phyloP scores from a whole-genome alignment of 2,888 invertebrate species.

The Agrochola litura region DNA sequence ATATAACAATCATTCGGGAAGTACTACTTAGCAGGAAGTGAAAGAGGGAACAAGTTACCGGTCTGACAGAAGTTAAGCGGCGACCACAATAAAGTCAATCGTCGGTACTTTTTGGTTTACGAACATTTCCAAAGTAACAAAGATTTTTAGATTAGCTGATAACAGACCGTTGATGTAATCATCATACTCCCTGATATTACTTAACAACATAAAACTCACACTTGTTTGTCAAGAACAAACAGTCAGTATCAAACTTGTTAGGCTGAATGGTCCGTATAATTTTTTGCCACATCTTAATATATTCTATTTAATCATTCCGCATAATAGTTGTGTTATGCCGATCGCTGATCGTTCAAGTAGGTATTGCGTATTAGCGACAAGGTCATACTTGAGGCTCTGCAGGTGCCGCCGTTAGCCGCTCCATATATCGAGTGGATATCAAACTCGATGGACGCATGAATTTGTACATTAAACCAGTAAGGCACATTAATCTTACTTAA shows the following conservation, averaged over 20 bases:
- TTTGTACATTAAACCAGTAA: slow-evolving; percentile 32
- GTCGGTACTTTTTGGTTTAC: background rate
- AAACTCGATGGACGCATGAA: slow-evolving; percentile 56
- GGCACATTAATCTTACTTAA: slow-evolving; percentile 27
- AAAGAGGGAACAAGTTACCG: background rate
- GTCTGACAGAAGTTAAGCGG: background rate
- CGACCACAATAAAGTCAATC: background rate
- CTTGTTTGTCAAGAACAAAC: slow-evolving; percentile 53
- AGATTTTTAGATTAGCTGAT: slow-evolving; percentile 48
- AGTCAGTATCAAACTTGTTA: slow-evolving; percentile 51
- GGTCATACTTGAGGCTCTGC: slow-evolving; percentile 84
- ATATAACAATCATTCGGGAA: slow-evolving; percentile 1
- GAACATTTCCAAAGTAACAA: slow-evolving; percentile 13
- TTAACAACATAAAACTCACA: slow-evolving; percentile 43
- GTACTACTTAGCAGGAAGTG: slow-evolving; percentile 15
- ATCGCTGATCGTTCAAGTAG: slow-evolving; percentile 79
- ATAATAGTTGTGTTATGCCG: slow-evolving; percentile 67
- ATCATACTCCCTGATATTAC: slow-evolving; percentile 40
- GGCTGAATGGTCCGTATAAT: slow-evolving; percentile 54
- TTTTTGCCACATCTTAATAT: slow-evolving; percentile 59
- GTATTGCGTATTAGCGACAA: slow-evolving; percentile 80
- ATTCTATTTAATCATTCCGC: slow-evolving; percentile 70
- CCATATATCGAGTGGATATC: slow-evolving; percentile 71
- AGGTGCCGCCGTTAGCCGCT: slow-evolving; percentile 76
- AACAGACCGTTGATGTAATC: slow-evolving; percentile 45